Base-by-base conservation (phyloP, 2,113 vertebrate species). In the Hypocryptadius cinnamomeus region DNA sequence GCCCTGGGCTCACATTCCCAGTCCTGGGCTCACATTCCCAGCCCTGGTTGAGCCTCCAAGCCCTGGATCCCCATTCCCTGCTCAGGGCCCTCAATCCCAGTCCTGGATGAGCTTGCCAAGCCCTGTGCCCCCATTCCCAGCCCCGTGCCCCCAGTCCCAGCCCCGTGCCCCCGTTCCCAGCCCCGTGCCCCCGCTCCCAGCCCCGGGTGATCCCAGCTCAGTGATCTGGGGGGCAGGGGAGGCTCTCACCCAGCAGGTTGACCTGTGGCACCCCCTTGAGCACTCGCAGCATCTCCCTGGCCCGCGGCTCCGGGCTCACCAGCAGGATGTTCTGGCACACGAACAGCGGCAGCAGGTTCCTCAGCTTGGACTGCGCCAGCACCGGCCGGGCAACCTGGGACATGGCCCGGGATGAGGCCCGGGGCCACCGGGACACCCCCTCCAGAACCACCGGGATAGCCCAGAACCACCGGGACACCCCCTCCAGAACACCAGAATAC, bases 291-390 rank as follows among this genome's bases (percentile, higher is more conserved):
- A 99, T 98, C 96, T 99, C 98, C 92, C 97, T 98, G 27, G 80
- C 98, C 70, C 98, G 99, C 3, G 97, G 66, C 53, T 99, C 98
- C 12, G 97, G 97, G 82, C 99, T 99, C n/a, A 99, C 98, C 83
- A 99, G 85, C 47, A 99, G 83, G 39, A 98, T 53, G 2, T 98
- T 99, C 6, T 97, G 98, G 0, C 98, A 98, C 69, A 98, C 93
- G 24, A 99, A 98, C 44, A 99, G 97, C 33, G 98, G 98, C 44
- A 98, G 92, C 92, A 99, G 97, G 35, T 98, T 98, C 85, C 69
- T 79, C 87, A 98, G 98, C 47, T 97, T 90, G 57, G 98, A 98
- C 77, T 97, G 92, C 0, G 79, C 92, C 60, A 99, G 94, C 85
- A 98, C 98, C 0, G 98, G 97, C 72, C 81, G 98, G 31, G 97